phyloP scores from a whole-genome alignment of 2,113 vertebrate species.

The Nanorana parkeri region DNA sequence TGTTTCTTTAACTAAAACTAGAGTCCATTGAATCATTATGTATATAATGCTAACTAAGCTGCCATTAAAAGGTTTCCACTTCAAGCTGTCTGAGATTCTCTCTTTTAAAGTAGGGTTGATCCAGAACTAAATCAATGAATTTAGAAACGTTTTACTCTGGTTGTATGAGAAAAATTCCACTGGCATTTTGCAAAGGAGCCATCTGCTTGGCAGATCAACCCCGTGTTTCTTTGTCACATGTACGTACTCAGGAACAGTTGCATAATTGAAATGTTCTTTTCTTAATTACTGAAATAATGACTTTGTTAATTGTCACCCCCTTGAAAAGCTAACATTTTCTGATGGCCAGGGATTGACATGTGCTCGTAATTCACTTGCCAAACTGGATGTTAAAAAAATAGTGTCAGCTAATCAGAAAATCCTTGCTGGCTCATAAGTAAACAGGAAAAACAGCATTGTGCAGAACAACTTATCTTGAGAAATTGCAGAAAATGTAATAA shows the following conservation, averaged over 20 bases:
- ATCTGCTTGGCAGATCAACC: slow-evolving; percentile 41
- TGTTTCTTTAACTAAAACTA: too few species aligned
- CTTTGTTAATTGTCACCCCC: slow-evolving; percentile 43
- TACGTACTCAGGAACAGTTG: slow-evolving; percentile 34
- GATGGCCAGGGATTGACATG: slow-evolving; percentile 41
- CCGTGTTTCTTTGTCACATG: slow-evolving; percentile 32
- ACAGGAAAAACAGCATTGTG: too few species aligned
- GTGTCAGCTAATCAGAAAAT: neutral
- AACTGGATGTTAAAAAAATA: slow-evolving; percentile 1
- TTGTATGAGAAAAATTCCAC: slow-evolving; percentile 21
- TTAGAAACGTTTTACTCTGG: slow-evolving; percentile 6
- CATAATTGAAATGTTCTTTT: slow-evolving; percentile 49
- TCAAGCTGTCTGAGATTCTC: too few species aligned
- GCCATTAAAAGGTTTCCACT: too few species aligned
- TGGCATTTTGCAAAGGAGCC: slow-evolving; percentile 23
- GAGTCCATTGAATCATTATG: too few species aligned
- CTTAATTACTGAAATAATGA: slow-evolving; percentile 46
- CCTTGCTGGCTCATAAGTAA: neutral
- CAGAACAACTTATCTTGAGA: too few species aligned
- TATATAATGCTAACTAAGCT: too few species aligned
- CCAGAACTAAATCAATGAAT: slow-evolving; percentile 24
- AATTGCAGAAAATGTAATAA: too few species aligned
- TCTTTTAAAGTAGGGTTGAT: neutral
- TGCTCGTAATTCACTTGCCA: slow-evolving; percentile 35
- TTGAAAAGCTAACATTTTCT: slow-evolving; percentile 36